Evolutionary conservation across 2,113 vertebrate species (phyloP), one percentile per base, ranked within the genome.

Genomic region (Capra hircus): DNA sequence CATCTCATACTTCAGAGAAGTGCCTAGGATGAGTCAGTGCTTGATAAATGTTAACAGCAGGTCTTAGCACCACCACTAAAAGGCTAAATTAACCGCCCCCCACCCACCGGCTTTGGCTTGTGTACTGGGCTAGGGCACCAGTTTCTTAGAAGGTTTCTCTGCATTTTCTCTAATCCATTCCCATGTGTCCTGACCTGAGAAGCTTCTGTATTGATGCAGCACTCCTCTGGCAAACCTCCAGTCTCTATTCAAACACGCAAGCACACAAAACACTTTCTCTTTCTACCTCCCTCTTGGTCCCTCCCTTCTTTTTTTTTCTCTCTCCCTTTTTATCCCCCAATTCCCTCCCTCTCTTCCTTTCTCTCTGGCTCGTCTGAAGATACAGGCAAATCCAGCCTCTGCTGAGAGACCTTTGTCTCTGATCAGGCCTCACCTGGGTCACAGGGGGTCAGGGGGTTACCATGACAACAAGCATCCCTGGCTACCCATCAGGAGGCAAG

Each of bases 381-480:
- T 50, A 10, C n/a, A 43, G 64, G 45, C 36, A 60, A 88, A 97
- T 84, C 40, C 55, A 96, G 91, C 81, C n/a, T 95, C 48, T 64
- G 36, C 67, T 96, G 30, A 90, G 45, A 94, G 59, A 43, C 52
- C 96, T 97, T 96, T 92, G 95, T 96, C 71, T 97, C 86, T 96
- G 97, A 96, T 97, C 95, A 96, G 89, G 91, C 78, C 43, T 10
- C 1, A 91, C 91, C 95, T 84, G 27, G 97, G 97, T 96, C 94
- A 87, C 30, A 82, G 82, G 96, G 97, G 97, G 97, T 98, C 95
- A 96, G 28, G 82, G 48, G 97, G 95, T 98, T 97, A 97, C 98
- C 98, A 98, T 98, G 98, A 97, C 98, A 98, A 98, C 98, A 5
- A 91, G 77, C 83, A 96, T 97, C 94, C 93, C 80, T 96, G 92